Percentiles rank a stretch among this genome's conserved stretches.
Conservation (phyloP, 35 echinoderm and acorn worm genomes). For the Eucidaris tribuloides region DNA sequence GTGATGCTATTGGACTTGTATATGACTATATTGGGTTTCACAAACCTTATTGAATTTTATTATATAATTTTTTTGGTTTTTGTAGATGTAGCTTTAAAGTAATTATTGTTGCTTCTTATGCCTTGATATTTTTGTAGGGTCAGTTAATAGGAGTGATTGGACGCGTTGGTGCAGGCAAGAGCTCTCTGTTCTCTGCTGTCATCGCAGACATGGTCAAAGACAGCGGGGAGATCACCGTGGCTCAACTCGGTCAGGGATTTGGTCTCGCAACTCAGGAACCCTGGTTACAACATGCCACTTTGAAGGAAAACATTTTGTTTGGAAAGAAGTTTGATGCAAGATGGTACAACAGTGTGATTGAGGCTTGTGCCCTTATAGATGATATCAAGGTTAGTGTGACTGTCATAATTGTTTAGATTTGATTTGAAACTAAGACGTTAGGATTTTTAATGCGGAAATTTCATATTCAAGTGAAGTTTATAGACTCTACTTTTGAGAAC, state of each 20-base stretch:
- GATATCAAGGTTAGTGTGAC: conserved; percentile 67
- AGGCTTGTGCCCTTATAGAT: conserved; percentile 88
- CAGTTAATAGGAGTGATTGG: conserved; percentile 94
- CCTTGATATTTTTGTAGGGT: conserved; percentile 71
- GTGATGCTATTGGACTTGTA: too few relatives aligned
- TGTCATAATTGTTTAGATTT: neutral
- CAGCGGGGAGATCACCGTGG: conserved; percentile 61
- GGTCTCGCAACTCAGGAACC: conserved; percentile 85
- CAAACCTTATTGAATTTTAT: too few relatives aligned
- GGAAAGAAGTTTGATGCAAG: conserved; percentile 56
- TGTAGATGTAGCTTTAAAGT: too few relatives aligned
- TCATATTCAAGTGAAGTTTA: too few relatives aligned
- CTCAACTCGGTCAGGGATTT: conserved; percentile 59
- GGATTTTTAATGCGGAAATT: too few relatives aligned
- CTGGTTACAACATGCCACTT: conserved; percentile 95
- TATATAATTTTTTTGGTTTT: too few relatives aligned
- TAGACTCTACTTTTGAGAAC: too few relatives aligned
- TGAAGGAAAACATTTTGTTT: conserved; percentile 94
- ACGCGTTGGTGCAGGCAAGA: conserved; percentile 90
- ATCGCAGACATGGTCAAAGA: conserved; percentile 88
- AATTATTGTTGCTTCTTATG: too few relatives aligned
- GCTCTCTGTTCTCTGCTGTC: conserved; percentile 86
- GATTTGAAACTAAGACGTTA: too few relatives aligned
- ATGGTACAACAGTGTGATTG: conserved; percentile 60
- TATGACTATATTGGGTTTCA: too few relatives aligned